Conservation (phyloP, 1,140 invertebrate species). For the Micrasema longulum region DNA sequence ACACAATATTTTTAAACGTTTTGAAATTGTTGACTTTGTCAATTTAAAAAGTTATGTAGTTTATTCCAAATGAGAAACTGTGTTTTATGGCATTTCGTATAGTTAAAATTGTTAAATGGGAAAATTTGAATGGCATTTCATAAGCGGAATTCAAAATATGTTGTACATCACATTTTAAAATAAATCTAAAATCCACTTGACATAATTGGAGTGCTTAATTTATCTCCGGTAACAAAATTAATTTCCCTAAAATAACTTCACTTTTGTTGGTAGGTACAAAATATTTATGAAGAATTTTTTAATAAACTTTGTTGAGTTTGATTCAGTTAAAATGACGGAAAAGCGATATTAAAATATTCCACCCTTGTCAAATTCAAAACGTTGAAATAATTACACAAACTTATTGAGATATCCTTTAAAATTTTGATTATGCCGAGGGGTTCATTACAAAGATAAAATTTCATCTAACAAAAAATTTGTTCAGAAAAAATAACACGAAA, state of each 20-base stretch:
- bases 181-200: too few species aligned
- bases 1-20: too few species aligned
- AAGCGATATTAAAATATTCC: conserved; percentile 14
- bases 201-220: background rate
- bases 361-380: conserved; percentile 27
- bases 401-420: conserved; percentile 17
- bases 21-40: too few species aligned
- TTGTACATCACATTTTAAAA: too few species aligned
- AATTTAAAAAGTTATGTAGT: too few species aligned
- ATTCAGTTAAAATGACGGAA: conserved; percentile 24
- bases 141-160: too few species aligned
- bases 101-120: too few species aligned
- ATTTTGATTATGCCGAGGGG: background rate
- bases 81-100: too few species aligned
- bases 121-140: too few species aligned
- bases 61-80: too few species aligned
- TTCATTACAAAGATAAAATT: background rate
- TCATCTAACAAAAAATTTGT: too few species aligned
- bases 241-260: background rate
- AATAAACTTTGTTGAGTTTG: conserved; percentile 9
- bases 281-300: conserved; percentile 9
- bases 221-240: background rate
- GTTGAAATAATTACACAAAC: conserved; percentile 21
- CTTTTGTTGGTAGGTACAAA: background rate
- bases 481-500: too few species aligned